These are phyloP conservation scores for Coelopa frigida DNA, from an alignment of 1,140 invertebrate genomes.

Conservation along the genomic window DNA sequence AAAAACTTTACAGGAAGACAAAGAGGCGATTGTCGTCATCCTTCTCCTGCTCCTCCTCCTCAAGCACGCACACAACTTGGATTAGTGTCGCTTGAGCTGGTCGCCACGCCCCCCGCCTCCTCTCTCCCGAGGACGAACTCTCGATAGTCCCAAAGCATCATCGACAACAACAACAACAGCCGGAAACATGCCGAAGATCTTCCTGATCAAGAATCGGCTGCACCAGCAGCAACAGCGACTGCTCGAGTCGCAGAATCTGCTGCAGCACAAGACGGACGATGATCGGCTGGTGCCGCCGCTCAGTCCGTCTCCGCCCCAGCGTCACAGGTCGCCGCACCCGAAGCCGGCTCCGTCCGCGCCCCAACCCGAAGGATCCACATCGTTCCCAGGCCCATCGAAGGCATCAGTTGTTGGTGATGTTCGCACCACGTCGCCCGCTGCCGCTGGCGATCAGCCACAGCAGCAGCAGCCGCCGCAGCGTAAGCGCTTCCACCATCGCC, in stretches of 20 bases:
- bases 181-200: slow-evolving; percentile 78
- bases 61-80: slow-evolving; percentile 40
- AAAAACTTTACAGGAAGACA: no score
- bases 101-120: background rate
- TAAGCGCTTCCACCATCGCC: slow-evolving; percentile 40
- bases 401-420: background rate
- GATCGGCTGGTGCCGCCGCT: slow-evolving; percentile 38
- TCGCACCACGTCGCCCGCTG: background rate
- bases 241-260: slow-evolving; percentile 66
- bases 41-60: no score
- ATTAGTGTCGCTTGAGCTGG: slow-evolving; percentile 37
- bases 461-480: slow-evolving; percentile 6
- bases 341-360: slow-evolving; percentile 1
- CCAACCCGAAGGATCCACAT: background rate
- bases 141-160: slow-evolving; percentile 12
- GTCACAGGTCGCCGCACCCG: background rate
- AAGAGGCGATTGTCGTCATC: no score
- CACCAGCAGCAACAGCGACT: slow-evolving; percentile 78
- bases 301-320: slow-evolving; percentile 29
- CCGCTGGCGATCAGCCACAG: background rate
- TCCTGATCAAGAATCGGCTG: slow-evolving; percentile 78
- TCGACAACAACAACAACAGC: slow-evolving; percentile 8
- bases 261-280: slow-evolving; percentile 49
- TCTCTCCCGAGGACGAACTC: background rate
- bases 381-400: slow-evolving; percentile 1